Conservation (phyloP, 1,140 invertebrate species). For the Doryteuthis pealeii region DNA sequence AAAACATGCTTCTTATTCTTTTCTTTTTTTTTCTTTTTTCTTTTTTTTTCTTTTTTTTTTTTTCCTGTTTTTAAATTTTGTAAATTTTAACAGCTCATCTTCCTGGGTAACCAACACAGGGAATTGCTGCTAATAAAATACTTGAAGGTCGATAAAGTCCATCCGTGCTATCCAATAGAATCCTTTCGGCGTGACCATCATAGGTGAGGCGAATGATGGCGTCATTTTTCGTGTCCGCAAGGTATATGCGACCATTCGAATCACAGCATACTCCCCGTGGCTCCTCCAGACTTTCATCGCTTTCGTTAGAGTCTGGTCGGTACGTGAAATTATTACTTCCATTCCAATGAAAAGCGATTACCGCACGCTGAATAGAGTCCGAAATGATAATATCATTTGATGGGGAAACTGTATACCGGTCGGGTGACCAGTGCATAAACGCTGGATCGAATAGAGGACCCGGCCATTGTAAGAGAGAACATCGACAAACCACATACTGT, state of each 20-base stretch:
- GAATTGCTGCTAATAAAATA: neutral
- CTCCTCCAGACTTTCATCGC: neutral
- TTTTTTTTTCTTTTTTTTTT: neutral
- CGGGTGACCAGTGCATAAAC: neutral
- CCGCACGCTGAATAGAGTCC: neutral
- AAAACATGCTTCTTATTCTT: neutral
- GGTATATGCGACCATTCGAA: neutral
- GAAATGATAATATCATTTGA: neutral
- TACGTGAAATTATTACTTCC: conserved; percentile 2
- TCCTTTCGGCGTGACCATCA: neutral
- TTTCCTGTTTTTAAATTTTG: neutral
- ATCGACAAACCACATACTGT: neutral
- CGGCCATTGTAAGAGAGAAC: neutral
- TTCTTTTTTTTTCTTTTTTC: neutral
- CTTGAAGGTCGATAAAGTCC: neutral
- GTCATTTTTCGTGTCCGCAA: neutral
- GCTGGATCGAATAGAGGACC: neutral
- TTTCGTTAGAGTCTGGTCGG: neutral
- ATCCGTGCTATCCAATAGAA: neutral
- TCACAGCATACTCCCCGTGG: neutral
- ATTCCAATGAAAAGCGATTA: neutral
- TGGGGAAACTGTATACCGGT: neutral
- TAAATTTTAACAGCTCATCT: neutral
- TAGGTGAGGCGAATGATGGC: neutral
- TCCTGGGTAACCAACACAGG: conserved; percentile 3